Evolutionary conservation across 2,113 vertebrate genomes (phyloP), one percentile per base, ranked within the genome.

Genomic region (Lathamus discolor): DNA sequence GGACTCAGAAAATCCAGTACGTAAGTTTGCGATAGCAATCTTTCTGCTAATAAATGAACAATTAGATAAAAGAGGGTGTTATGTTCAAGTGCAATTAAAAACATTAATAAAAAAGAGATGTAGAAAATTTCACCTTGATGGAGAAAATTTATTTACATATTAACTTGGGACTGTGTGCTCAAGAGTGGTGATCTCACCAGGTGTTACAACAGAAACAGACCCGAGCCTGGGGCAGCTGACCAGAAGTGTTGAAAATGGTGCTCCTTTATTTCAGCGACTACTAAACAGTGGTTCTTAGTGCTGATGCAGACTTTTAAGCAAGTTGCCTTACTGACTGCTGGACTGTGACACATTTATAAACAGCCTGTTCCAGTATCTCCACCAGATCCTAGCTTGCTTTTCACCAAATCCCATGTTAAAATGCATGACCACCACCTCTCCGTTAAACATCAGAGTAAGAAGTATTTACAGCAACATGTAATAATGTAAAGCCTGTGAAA

Each of bases 11-110:
- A 86, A 82, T 78, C 39, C 49, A 76, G 49, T 61, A 54, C 0
- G 0, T 72, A 68, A 73, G 41, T 54, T 89, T 55, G 15, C 0
- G 1, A 51, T 89, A 94, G 22, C 13, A 52, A 35, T 76, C 15
- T 91, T 91, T 95, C 84, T 73, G 66, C 41, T 91, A 79, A 89
- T 79, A 91, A 92, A 91, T 41, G 48, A 68, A 69, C 18, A 79
- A 76, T 85, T 91, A 82, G 25, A 84, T 68, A 39, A 62, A 92
- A 90, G 23, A 76, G 24, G 10, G 8, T 44, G 39, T 46, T 89
- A 61, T 3, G 0, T 41, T 91, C 44, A 62, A 64, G 25, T 66
- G 31, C 86, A 88, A 91, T 80, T 44, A 67, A 95, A 96, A 83
- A 9, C 10, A 62, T 70, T 72, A 88, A 82, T 86, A 54, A 93